phyloP scores from a whole-genome alignment of 2,113 vertebrate species.

The Beaufortia kweichowensis region DNA sequence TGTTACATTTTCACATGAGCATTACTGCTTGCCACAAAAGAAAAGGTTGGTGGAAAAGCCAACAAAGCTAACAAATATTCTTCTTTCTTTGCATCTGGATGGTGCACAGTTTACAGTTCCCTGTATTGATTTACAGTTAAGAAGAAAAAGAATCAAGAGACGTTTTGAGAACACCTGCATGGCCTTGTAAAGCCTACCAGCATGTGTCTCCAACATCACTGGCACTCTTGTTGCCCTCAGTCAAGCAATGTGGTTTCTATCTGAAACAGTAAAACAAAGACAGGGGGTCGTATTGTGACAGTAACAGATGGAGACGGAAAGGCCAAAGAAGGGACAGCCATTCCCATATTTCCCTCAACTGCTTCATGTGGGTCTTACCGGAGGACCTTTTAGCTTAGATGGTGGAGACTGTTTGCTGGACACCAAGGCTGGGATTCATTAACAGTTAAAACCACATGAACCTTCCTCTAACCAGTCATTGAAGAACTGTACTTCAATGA shows the following conservation, averaged over 20 bases:
- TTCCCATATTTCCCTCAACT: constrained; percentile 10
- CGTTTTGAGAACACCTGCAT: constrained; percentile 42
- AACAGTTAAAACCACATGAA: constrained; percentile 21
- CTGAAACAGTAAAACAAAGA: constrained; percentile 14
- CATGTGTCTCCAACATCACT: background rate
- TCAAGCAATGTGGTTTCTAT: constrained; percentile 34
- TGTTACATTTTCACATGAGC: constrained; percentile 8
- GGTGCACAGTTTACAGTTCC: background rate
- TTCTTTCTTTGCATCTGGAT: background rate
- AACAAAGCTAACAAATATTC: background rate
- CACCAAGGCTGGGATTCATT: constrained; percentile 23
- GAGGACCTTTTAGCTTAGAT: background rate
- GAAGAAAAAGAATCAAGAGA: background rate
- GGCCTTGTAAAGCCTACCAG: constrained; percentile 23
- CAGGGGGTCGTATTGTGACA: background rate
- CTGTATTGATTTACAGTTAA: constrained; percentile 20
- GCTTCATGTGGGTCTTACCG: constrained; percentile 7
- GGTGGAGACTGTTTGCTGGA: constrained; percentile 5
- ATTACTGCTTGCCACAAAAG: constrained; percentile 19
- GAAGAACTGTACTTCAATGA: background rate
- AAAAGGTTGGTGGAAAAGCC: background rate
- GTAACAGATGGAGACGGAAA: constrained; percentile 25
- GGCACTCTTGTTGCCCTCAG: constrained; percentile 4
- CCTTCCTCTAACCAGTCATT: background rate
- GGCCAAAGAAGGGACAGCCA: constrained; percentile 22